Conservation (phyloP, 2,113 vertebrate species). For the Gnathonemus echidnorhynchus region DNA sequence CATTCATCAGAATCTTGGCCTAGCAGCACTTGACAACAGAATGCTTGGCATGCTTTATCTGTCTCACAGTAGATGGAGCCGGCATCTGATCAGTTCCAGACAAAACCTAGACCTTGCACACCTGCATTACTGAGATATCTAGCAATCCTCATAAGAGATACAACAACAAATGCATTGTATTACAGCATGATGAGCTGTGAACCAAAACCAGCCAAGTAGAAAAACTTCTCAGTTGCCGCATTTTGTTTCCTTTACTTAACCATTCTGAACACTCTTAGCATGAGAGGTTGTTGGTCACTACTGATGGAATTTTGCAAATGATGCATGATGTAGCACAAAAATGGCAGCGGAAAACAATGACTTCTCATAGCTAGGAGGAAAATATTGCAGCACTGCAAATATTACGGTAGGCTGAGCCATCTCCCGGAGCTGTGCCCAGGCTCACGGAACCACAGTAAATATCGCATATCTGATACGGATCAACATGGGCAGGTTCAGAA, state of each 20-base stretch:
- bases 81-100: not conserved
- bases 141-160: not conserved
- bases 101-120: not conserved
- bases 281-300: conserved; percentile 15
- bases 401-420: not conserved
- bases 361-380: not conserved
- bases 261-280: not conserved
- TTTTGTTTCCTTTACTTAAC: not conserved
- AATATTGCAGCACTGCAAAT: not conserved
- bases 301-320: not conserved
- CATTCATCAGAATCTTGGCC: not conserved
- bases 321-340: not conserved
- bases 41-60: not conserved
- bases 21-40: not conserved
- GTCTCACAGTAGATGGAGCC: not conserved
- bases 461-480: not conserved
- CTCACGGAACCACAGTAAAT: not conserved
- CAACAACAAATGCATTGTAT: not conserved
- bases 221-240: not conserved
- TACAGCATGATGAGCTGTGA: not conserved
- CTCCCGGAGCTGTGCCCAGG: not conserved
- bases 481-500: not conserved
- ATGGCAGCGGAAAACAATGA: not conserved
- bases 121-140: not conserved
- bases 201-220: not conserved